Conservation (phyloP, 2,797 vertebrate species). For the Microchirus variegatus region DNA sequence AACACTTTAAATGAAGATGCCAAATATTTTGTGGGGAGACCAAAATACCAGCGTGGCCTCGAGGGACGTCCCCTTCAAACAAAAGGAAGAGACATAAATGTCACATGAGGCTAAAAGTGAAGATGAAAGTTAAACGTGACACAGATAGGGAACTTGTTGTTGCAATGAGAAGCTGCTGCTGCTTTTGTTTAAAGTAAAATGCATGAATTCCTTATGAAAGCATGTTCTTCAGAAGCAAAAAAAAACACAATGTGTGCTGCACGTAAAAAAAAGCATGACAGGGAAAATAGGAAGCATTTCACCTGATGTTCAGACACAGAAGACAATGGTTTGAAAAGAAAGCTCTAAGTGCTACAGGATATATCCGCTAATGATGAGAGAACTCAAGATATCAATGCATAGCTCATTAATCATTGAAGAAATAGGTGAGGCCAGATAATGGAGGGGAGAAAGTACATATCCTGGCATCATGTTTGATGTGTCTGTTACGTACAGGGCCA, state of each 20-base stretch:
- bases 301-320: neutral
- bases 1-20: neutral
- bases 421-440: constrained; percentile 28
- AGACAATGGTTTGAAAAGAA: neutral
- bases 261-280: no score
- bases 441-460: constrained; percentile 2
- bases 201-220: no score
- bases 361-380: constrained; percentile 25
- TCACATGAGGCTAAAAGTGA: constrained; percentile 26
- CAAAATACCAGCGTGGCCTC: constrained; percentile 4
- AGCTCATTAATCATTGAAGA: constrained; percentile 42
- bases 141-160: neutral
- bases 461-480: constrained; percentile 26
- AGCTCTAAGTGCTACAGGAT: constrained; percentile 15
- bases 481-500: no score
- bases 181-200: no score
- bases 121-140: constrained; percentile 23
- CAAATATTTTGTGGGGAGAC: neutral
- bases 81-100: constrained; percentile 52
- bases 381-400: constrained; percentile 17
- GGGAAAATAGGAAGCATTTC: no score
- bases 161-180: no score
- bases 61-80: constrained; percentile 39
- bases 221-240: no score
- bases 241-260: no score